Base-by-base conservation (phyloP, 1,140 invertebrate genomes). In the Apolygus lucorum region DNA sequence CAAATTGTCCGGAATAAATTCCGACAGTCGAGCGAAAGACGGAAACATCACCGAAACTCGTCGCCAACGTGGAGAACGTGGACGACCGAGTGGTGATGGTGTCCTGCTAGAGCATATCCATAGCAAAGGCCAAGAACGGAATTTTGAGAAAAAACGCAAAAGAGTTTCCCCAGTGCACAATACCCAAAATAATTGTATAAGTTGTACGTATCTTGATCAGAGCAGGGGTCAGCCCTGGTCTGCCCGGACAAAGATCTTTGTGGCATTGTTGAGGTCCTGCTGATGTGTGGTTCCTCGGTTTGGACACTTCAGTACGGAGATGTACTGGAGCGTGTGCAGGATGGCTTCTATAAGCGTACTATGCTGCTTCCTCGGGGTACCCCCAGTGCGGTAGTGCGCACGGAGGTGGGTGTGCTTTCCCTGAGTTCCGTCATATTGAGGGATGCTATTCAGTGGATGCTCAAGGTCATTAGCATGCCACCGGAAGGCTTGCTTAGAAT, bases 311-410 rank as follows among this genome's bases (percentile, higher is more conserved):
- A 22, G 27, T 64, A 64, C 22, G 25, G 24, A 2, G 28, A 24
- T 17, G 63, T 4, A 14, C 63, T 64, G 24, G 63, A 64, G 25
- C 24, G 27, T 8, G 2, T 28, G 13, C 63, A 26, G 63, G 63
- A 25, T 27, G 28, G 63, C 63, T 64, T 64, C 21, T 64, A 64
- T 29, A 64, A 67, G 22, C 22, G 66, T 2, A 34, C 25, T 28
- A 21, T 63, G n/a, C 54, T 59, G 22, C 54, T 59, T 4, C 22
- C 54, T 59, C 54, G 22, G 4, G 22, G 54, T 24, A 17, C 54
- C 54, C 54, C 11, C 22, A 59, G 22, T 59, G 54, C 54, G 22
- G 54, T 59, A 21, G 54, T 59, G 54, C 22, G 22, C 22, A 4
- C 13, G 8, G 22, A 59, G 11, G 34, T 42, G 17, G 34, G 34